A percentile compares a stretch with the other conserved stretches of the same genome.
These are phyloP conservation scores for Rhea pennata DNA, from an alignment of 2,113 vertebrate genomes.

Conservation along the genomic window DNA sequence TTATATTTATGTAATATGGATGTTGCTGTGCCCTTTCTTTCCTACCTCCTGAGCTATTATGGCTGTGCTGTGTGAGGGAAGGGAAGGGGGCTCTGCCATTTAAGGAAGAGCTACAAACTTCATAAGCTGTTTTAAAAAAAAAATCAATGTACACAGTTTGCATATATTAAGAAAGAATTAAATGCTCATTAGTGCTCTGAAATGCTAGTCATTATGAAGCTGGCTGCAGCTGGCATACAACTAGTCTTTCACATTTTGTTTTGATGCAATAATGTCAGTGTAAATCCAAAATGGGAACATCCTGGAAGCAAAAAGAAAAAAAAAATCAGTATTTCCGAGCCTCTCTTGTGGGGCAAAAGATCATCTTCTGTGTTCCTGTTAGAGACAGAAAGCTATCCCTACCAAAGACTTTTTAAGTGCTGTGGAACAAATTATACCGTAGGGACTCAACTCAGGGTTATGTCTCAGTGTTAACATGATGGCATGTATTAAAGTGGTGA, in stretches of 20 bases:
- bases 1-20: neutral
- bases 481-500: neutral
- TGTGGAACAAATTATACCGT: neutral
- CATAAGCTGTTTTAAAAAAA: neutral
- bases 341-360: neutral
- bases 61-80: neutral
- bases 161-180: conserved; percentile 61
- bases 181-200: conserved; percentile 66
- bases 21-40: neutral
- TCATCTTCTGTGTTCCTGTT: neutral
- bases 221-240: neutral
- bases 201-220: conserved; percentile 57
- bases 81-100: neutral
- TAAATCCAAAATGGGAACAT: neutral
- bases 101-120: conserved; percentile 48
- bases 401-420: neutral
- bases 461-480: neutral
- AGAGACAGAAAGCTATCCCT: neutral
- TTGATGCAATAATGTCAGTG: neutral
- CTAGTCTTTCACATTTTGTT: neutral
- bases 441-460: neutral
- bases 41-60: neutral
- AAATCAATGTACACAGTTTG: conserved; percentile 41
- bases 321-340: neutral
- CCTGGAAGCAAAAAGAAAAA: neutral